Evolutionary conservation across 1,140 invertebrate genomes (phyloP).

Genomic region (Meloidogyne exigua): DNA sequence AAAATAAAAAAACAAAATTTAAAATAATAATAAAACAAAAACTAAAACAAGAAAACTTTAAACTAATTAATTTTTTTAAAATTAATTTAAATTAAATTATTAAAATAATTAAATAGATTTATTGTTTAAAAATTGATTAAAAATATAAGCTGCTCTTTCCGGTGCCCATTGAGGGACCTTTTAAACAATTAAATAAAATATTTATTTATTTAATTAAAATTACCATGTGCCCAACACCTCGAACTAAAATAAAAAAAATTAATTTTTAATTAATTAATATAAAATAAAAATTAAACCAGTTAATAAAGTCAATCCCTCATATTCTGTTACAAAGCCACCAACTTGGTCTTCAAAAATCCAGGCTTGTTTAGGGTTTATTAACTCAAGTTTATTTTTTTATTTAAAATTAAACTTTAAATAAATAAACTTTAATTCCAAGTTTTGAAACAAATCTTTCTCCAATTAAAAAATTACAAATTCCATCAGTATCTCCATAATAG

Average conservation of each 20-base stretch:
- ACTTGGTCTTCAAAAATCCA: conserved; percentile 52
- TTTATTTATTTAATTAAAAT: not conserved
- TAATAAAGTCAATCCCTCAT: conserved; percentile 52
- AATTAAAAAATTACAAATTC: conserved; percentile 67
- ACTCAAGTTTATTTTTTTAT: conserved; percentile 10
- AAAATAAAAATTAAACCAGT: conserved; percentile 29
- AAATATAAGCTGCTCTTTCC: not conserved
- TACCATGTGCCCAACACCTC: conserved; percentile 62
- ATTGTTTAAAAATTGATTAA: conserved; percentile 10
- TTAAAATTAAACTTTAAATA: not conserved
- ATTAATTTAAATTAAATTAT: no score
- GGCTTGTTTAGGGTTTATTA: conserved; percentile 42
- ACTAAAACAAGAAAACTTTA: no score
- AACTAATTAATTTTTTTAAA: no score
- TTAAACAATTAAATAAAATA: not conserved
- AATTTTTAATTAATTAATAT: not conserved
- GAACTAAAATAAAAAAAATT: conserved; percentile 25
- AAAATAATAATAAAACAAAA: no score
- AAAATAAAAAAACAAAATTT: no score
- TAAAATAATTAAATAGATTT: conserved; percentile 3
- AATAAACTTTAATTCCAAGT: conserved; percentile 40
- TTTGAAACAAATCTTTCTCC: conserved; percentile 48
- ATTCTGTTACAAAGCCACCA: conserved; percentile 55
- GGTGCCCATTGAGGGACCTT: not conserved
- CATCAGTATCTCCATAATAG: conserved; percentile 69